phyloP scores from a whole-genome alignment of 2,888 invertebrate genomes.

The Thymelicus sylvestris region DNA sequence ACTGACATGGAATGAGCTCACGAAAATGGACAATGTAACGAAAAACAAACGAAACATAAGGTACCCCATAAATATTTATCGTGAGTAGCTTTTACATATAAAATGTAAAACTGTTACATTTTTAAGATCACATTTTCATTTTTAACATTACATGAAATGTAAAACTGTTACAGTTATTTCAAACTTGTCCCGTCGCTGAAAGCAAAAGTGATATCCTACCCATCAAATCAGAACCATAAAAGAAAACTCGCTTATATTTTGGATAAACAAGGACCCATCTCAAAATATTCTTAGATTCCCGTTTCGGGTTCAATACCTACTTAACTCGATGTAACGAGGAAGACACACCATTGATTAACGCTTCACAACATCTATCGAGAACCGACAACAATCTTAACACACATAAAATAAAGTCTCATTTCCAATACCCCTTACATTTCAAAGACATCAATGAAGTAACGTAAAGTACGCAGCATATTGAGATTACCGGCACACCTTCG shows the following conservation, averaged over 20 bases:
- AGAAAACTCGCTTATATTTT: constrained; percentile 69
- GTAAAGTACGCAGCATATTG: constrained; percentile 52
- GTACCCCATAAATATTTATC: no score
- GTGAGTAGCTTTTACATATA: no score
- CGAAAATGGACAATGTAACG: no score
- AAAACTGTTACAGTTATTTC: no score
- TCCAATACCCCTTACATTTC: constrained; percentile 41
- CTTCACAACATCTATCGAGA: constrained; percentile 47
- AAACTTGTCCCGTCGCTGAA: constrained; percentile 47
- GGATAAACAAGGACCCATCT: constrained; percentile 67
- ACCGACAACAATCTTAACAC: constrained; percentile 52
- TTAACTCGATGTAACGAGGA: constrained; percentile 59
- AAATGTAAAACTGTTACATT: no score
- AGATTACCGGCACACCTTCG: constrained; percentile 50
- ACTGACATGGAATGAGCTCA: no score
- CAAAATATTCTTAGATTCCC: constrained; percentile 70
- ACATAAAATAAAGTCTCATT: constrained; percentile 49
- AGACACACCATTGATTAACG: constrained; percentile 74
- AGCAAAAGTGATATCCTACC: constrained; percentile 73
- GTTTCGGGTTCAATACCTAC: constrained; percentile 49
- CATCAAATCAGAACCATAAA: constrained; percentile 65
- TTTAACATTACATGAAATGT: no score
- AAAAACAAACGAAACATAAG: no score
- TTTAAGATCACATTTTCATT: no score
- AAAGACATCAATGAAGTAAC: constrained; percentile 60